Percentiles rank a stretch among this genome's conserved stretches.
Evolutionary conservation across 2,113 vertebrate genomes (phyloP).

Genomic region (Aphyosemion australe): DNA sequence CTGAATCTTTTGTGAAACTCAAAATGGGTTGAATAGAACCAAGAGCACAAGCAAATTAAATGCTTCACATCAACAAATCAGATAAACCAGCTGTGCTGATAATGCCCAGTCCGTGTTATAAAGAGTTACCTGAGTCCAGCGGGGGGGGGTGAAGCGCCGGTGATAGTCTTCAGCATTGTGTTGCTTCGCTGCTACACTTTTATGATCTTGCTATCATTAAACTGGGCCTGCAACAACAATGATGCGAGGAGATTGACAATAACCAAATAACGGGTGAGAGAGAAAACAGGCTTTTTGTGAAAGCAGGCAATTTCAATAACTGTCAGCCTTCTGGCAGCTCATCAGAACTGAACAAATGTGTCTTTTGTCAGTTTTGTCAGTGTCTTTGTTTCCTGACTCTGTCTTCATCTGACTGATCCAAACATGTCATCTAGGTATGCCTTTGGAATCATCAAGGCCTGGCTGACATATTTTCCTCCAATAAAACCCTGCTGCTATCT

Average conservation of each 20-base stretch:
- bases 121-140: constrained; percentile 42
- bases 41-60: constrained; percentile 55
- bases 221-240: constrained; percentile 30
- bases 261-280: constrained; percentile 45
- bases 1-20: constrained; percentile 47
- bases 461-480: constrained; percentile 26
- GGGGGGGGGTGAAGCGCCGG: not conserved
- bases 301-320: constrained; percentile 67
- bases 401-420: constrained; percentile 62
- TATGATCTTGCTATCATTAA: constrained; percentile 54
- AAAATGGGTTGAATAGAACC: constrained; percentile 44
- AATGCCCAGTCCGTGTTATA: constrained; percentile 40
- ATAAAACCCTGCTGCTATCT: constrained; percentile 2
- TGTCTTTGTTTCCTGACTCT: constrained; percentile 56
- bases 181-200: constrained; percentile 32
- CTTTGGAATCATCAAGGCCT: constrained; percentile 33
- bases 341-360: constrained; percentile 44
- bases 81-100: constrained; percentile 15
- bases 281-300: constrained; percentile 44
- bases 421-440: constrained; percentile 47
- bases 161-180: constrained; percentile 56
- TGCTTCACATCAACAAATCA: constrained; percentile 50
- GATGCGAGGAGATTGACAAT: constrained; percentile 46
- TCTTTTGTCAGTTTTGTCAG: constrained; percentile 61
- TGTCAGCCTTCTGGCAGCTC: constrained; percentile 63